phyloP scores from a whole-genome alignment of 64 coral and sea anemone species.

The Hydrozoanthus tunicans region DNA sequence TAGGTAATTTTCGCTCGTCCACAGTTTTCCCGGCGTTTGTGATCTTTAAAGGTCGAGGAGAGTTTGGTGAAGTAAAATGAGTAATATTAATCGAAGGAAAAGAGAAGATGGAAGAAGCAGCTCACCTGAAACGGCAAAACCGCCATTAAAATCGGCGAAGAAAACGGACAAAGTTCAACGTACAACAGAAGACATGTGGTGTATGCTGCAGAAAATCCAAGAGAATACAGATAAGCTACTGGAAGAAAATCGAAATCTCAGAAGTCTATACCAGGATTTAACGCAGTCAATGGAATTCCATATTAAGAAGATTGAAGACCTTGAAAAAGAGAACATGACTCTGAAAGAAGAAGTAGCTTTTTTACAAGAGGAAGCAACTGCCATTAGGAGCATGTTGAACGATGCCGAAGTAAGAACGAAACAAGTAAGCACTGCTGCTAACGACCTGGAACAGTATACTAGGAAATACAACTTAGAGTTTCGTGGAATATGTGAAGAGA shows the following conservation, averaged over 20 bases:
- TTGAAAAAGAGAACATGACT: slow-evolving; percentile 27
- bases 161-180: background rate
- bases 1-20: background rate
- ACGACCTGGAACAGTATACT: slow-evolving; percentile 21
- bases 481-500: background rate
- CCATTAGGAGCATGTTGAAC: slow-evolving; percentile 16
- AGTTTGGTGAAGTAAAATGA: background rate
- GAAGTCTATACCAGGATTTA: slow-evolving; percentile 20
- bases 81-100: background rate
- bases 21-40: background rate
- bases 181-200: background rate
- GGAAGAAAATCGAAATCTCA: slow-evolving; percentile 11
- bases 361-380: slow-evolving; percentile 8
- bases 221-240: background rate
- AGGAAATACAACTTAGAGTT: slow-evolving; percentile 48
- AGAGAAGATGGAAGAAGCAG: background rate
- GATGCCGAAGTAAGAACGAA: slow-evolving; percentile 13
- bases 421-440: slow-evolving; percentile 24
- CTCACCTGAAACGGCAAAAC: background rate
- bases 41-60: background rate
- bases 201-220: background rate
- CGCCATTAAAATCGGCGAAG: slow-evolving; percentile 16
- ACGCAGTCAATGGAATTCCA: background rate
- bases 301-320: slow-evolving; percentile 23
- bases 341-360: slow-evolving; percentile 6